Conservation (phyloP, 2,888 invertebrate species). For the Trichogramma dendrolimi region DNA sequence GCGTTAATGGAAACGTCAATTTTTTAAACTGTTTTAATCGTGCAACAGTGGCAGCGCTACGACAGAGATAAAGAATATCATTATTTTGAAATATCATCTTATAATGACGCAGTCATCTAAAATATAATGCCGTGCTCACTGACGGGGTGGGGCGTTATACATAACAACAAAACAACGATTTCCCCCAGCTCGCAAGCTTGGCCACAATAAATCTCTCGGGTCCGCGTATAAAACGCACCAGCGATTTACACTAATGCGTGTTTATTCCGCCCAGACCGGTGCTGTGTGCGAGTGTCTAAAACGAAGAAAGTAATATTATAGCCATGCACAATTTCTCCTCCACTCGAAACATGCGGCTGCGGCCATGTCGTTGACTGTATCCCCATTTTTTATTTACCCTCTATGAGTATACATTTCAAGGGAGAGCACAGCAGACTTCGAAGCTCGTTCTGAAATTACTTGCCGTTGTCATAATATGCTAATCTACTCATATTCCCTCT, state of each 20-base stretch:
- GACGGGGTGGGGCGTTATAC: no score
- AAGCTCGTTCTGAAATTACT: conserved; percentile 18
- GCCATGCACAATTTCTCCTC: conserved; percentile 13
- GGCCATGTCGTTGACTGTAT: neutral
- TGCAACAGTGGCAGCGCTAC: no score
- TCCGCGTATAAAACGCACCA: neutral
- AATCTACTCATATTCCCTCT: conserved; percentile 24
- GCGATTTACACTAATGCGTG: conserved; percentile 3
- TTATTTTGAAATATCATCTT: no score
- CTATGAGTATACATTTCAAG: conserved; percentile 7
- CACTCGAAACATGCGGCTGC: neutral
- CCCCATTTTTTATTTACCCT: conserved; percentile 3
- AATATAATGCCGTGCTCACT: no score
- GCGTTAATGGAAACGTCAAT: no score
- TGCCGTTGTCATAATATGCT: conserved; percentile 27
- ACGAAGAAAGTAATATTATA: no score
- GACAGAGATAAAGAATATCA: no score
- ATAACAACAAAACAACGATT: no score
- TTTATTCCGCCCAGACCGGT: neutral
- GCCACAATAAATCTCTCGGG: neutral
- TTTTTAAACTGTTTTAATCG: no score
- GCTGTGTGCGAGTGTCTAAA: no score
- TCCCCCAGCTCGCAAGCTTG: no score
- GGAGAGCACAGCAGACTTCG: conserved; percentile 1
- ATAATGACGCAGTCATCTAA: no score